Evolutionary conservation across 2,797 vertebrate genomes (phyloP).

Genomic region (Geotrypetes seraphini): DNA sequence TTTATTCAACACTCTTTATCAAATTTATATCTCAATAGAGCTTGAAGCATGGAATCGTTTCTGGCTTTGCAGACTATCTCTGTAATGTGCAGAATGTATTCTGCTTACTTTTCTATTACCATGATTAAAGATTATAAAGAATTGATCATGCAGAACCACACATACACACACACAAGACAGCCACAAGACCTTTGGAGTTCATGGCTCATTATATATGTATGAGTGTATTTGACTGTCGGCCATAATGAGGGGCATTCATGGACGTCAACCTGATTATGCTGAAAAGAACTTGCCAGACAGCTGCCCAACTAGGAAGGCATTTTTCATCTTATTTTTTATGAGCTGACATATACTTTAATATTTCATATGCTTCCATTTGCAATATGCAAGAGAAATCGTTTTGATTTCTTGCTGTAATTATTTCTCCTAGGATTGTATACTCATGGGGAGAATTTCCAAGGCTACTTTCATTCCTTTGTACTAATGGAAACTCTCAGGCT

Average conservation of each 20-base stretch:
- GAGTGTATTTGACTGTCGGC: background rate
- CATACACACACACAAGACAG: background rate
- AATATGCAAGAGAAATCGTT: too few relatives aligned
- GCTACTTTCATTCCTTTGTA: too few relatives aligned
- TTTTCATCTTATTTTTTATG: too few relatives aligned
- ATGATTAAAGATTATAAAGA: background rate
- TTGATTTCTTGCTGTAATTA: too few relatives aligned
- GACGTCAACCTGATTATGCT: slow-evolving; percentile 22
- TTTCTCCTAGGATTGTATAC: too few relatives aligned
- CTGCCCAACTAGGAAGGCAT: slow-evolving; percentile 3
- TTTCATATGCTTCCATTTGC: too few relatives aligned
- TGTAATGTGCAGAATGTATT: background rate
- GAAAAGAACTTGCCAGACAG: slow-evolving; percentile 5
- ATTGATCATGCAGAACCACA: background rate
- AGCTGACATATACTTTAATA: too few relatives aligned
- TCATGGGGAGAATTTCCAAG: too few relatives aligned
- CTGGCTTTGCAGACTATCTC: background rate
- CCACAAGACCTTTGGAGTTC: background rate
- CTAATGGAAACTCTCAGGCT: too few relatives aligned
- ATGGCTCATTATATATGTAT: background rate
- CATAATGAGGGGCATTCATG: background rate
- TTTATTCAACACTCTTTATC: background rate
- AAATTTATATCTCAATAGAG: fast-evolving
- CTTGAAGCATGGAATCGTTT: background rate
- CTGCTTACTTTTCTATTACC: background rate